Evolutionary conservation across 2,113 vertebrate genomes (phyloP), one percentile per base, ranked within the genome.

Genomic region (Syngnathoides biaculeatus): DNA sequence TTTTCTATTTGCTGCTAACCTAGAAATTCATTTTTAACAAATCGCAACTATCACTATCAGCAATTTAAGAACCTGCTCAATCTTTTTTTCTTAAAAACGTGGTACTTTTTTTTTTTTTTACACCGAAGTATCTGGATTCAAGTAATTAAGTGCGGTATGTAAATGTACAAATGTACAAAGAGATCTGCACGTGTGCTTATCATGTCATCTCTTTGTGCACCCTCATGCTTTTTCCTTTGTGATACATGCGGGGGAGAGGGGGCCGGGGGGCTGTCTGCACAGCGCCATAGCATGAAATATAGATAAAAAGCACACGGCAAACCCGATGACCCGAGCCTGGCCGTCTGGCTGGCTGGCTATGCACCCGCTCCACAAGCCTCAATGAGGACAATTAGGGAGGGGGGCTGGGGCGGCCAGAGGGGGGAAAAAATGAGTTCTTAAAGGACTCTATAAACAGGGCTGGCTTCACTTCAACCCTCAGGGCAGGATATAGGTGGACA

Each of bases 321-420:
- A 96, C 93, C 93, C 90, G 87, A 76, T 91, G 92, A 95, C 93
- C 93, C 57, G 92, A 95, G 92, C 93, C 53, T 38, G 73, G 17
- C 74, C 68, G 75, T 57, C 74, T 90, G 87, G 84, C 74, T 73
- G 75, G 60, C 74, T 89, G 87, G 84, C 91, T 92, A 91, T 87
- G 79, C 90, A 90, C 92, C 86, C 83, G 91, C 93, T 92, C 92
- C 92, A 92, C 92, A 85, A 73, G 84, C 84, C 79, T 89, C 80
- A 94, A 92, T 92, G 93, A 92, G 91, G 90, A 91, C 92, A 94
- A 93, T 93, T 89, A 92, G 88, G 61, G 72, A 42, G 68, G 58
- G 89, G 71, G 73, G 82, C 24, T 64, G 43, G 59, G 87, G 77
- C 30, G 26, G 15, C 55, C 52, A 24, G 52, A 42, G 50, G 30